Evolutionary conservation across 2,888 invertebrate species (phyloP).

Genomic region (Blastobasis adustella): DNA sequence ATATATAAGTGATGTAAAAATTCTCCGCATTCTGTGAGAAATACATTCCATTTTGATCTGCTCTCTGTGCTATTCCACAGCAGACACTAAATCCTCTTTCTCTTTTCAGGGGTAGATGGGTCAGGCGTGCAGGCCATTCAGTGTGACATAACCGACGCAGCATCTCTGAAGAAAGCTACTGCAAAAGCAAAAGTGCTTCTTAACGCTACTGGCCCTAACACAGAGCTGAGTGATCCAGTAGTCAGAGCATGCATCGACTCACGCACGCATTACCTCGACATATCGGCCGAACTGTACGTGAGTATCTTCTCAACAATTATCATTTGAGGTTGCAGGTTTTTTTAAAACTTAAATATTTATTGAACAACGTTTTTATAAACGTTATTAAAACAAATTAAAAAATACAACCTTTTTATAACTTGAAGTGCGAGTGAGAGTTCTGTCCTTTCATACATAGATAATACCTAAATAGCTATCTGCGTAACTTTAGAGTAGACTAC

Average conservation of each 20-base stretch:
- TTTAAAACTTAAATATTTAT: too few relatives aligned
- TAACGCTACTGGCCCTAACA: constrained; percentile 42
- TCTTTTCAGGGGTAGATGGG: constrained; percentile 24
- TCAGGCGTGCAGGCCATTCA: constrained; percentile 24
- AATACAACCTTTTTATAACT: too few relatives aligned
- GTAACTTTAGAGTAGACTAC: not conserved
- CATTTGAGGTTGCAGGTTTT: too few relatives aligned
- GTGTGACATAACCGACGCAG: constrained; percentile 28
- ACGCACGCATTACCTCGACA: constrained; percentile 42
- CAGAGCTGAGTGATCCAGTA: constrained; percentile 29
- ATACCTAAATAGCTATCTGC: not conserved
- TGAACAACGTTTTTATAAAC: too few relatives aligned
- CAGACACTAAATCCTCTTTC: too few relatives aligned
- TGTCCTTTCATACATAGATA: not conserved
- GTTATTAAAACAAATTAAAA: too few relatives aligned
- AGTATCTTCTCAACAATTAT: constrained; percentile 18
- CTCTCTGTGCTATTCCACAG: too few relatives aligned
- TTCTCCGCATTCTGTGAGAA: too few relatives aligned
- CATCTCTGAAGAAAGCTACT: constrained; percentile 21
- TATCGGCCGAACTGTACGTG: constrained; percentile 45
- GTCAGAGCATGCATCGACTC: constrained; percentile 37
- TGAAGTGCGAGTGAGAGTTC: not conserved
- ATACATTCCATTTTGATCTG: too few relatives aligned
- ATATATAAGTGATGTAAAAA: too few relatives aligned
- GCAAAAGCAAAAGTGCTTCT: constrained; percentile 29